A percentile compares a stretch with the other conserved stretches of the same genome.
phyloP scores from a whole-genome alignment of 1,140 invertebrate genomes.

The Myzus persicae region DNA sequence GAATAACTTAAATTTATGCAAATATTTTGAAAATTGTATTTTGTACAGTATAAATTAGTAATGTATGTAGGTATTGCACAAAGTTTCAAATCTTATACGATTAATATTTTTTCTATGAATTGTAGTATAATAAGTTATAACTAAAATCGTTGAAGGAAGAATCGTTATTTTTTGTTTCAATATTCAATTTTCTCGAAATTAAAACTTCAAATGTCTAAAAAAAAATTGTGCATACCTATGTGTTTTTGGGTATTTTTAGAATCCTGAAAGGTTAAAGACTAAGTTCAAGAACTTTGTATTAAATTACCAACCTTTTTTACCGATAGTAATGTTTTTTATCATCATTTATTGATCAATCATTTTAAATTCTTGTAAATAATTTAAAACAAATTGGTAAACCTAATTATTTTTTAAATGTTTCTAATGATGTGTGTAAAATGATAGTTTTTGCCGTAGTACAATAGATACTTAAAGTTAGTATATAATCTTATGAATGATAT shows the following conservation, averaged over 20 bases:
- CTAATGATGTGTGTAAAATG: no score
- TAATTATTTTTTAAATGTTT: no score
- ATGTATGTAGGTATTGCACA: no score
- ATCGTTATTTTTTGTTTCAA: not conserved
- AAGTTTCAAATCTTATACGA: not conserved
- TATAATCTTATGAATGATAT: no score
- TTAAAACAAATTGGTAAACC: no score
- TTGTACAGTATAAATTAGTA: not conserved
- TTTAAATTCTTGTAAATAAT: no score
- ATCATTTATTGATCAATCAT: no score
- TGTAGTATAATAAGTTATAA: not conserved
- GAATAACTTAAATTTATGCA: not conserved
- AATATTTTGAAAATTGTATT: not conserved
- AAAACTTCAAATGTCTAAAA: not conserved
- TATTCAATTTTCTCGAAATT: not conserved
- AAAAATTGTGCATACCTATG: not conserved
- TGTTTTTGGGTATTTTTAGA: not conserved
- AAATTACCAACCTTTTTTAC: not conserved
- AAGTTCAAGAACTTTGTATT: not conserved
- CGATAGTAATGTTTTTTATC: no score
- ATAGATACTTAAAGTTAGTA: no score
- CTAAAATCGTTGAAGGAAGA: not conserved
- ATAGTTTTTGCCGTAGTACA: no score
- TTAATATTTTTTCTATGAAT: not conserved
- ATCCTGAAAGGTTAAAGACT: not conserved